These are phyloP conservation scores for Molanna angustata DNA, from an alignment of 2,888 invertebrate species.

Conservation along the genomic window DNA sequence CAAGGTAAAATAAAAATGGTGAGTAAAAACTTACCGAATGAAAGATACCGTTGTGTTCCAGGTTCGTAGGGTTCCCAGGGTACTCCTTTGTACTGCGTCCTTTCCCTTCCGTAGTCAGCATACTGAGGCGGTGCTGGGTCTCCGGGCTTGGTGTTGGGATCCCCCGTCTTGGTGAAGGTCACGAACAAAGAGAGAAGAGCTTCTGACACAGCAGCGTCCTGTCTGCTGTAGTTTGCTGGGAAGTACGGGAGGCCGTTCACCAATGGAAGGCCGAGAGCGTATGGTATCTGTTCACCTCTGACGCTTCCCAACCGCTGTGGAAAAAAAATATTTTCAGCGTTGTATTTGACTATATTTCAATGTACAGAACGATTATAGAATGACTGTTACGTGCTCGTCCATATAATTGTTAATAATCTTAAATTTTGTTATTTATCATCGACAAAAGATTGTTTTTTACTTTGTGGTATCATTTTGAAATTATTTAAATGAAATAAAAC, in stretches of 20 bases:
- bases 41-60: conserved; percentile 74
- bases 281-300: conserved; percentile 71
- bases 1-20: too few relatives aligned
- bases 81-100: conserved; percentile 59
- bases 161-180: conserved; percentile 77
- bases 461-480: too few relatives aligned
- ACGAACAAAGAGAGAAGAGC: conserved; percentile 71
- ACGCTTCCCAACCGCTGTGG: conserved; percentile 70
- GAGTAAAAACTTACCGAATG: conserved; percentile 64
- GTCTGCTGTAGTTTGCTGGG: conserved; percentile 69
- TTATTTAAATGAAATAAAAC: too few relatives aligned
- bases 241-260: conserved; percentile 64
- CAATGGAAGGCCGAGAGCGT: conserved; percentile 72
- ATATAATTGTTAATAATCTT: too few relatives aligned
- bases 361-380: too few relatives aligned
- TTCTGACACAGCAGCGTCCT: conserved; percentile 72
- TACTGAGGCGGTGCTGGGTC: conserved; percentile 44
- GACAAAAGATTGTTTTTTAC: too few relatives aligned
- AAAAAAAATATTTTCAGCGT: conserved; percentile 17
- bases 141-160: conserved; percentile 59
- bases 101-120: conserved; percentile 58
- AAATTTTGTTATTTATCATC: too few relatives aligned
- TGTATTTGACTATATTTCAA: neutral
- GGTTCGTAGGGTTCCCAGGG: conserved; percentile 80
- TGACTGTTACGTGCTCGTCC: too few relatives aligned